Evolutionary conservation across 2,888 invertebrate species (phyloP), one percentile per base, ranked within the genome.

Genomic region (Drosophila kambysellisi): DNA sequence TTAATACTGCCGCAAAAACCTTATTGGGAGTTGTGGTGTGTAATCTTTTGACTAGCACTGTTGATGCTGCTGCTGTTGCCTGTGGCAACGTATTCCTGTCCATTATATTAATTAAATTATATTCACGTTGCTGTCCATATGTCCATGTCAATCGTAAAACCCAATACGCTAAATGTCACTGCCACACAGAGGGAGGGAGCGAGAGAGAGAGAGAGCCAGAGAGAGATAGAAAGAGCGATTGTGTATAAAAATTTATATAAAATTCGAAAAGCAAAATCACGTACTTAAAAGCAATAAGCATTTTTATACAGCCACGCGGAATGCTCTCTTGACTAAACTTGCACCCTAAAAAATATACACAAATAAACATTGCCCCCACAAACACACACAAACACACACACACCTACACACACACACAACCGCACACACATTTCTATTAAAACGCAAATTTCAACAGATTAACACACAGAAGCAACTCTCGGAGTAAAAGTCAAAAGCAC

Each of bases 361-460:
- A 66, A 56, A 74, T 65, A 73, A 68, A 30, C 33, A 29, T 41
- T 53, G 69, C 54, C 68, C 7, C 46, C 46, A 8, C 35, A 75
- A 29, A 39, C 43, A 48, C 39, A 20, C 35, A 52, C 41, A 41
- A 15, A 32, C 61, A 43, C 43, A 41, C 33, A 67, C 50, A 32
- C 50, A 71, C 20, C 20, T 43, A 66, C 30, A 30, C 41, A 53
- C 41, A 30, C 35, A 53, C 32, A 39, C 20, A 35, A 54, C 29
- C 73, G 56, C 43, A 70, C 52, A 50, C 53, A 79, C 53, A 83
- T 78, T 83, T 88, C 76, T 84, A 86, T 84, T 83, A 80, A 84
- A 88, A 84, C 78, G 86, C 86, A 84, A 84, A 84, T 84, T 88
- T 88, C 86, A 81, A 88, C 86, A 84, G 88, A 88, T 84, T 88